Conservation (phyloP, 2,113 vertebrate genomes). For the Heterotilapia buettikoferi region DNA sequence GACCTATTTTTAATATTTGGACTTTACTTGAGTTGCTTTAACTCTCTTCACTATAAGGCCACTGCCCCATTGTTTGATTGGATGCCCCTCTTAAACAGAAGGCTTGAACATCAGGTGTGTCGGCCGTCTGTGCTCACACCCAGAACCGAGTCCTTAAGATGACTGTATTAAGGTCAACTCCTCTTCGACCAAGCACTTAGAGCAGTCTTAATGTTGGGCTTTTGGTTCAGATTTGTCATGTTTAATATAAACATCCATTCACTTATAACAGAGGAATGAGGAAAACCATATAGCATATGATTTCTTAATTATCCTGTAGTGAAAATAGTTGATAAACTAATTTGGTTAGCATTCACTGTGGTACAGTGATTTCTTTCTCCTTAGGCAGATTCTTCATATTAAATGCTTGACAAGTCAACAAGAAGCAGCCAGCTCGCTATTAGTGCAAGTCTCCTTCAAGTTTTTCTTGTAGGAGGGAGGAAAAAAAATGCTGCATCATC, state of each 20-base stretch:
- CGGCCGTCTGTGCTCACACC: fast-evolving
- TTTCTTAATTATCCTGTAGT: background rate
- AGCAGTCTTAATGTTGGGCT: background rate
- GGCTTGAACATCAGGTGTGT: background rate
- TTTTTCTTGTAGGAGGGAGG: background rate
- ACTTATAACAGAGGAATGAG: background rate
- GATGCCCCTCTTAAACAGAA: fast-evolving
- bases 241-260: background rate
- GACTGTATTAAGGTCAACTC: background rate
- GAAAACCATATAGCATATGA: fast-evolving
- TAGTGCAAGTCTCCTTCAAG: background rate
- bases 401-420: background rate
- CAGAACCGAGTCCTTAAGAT: background rate
- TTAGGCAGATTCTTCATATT: background rate
- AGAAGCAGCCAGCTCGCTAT: background rate
- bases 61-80: background rate
- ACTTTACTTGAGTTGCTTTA: background rate
- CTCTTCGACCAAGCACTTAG: background rate
- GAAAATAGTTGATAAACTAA: background rate
- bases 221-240: background rate
- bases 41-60: background rate
- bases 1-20: background rate
- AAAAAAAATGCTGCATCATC: conserved; percentile 37
- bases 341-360: background rate
- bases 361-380: background rate